These are phyloP conservation scores for Malurus alboscapulatus DNA, from an alignment of 2,113 vertebrate genomes.

Conservation along the genomic window DNA sequence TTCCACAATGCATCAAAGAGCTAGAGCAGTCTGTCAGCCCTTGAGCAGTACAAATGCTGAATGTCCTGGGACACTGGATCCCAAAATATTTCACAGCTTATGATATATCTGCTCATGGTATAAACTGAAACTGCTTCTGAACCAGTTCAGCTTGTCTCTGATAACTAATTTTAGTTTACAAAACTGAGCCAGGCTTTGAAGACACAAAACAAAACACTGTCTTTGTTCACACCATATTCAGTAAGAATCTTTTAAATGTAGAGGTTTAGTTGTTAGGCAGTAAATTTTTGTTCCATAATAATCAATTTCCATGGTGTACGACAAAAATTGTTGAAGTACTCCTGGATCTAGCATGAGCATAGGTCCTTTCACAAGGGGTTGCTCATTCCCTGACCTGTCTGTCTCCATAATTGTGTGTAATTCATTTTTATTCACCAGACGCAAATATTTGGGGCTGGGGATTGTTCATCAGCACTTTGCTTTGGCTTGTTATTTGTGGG, in stretches of 20 bases:
- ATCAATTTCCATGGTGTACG: not conserved
- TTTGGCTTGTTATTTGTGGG: not conserved
- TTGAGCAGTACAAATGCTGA: not conserved
- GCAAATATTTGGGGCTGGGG: not conserved
- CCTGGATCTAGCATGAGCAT: not conserved
- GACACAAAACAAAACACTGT: not conserved
- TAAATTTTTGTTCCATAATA: not conserved
- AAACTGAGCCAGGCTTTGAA: not conserved
- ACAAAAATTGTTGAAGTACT: not conserved
- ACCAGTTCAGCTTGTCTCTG: not conserved
- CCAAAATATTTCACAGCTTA: not conserved
- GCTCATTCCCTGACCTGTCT: not conserved
- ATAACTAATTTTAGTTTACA: not conserved
- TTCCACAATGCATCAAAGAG: not conserved
- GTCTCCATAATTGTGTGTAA: rapidly evolving
- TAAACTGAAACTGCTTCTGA: not conserved
- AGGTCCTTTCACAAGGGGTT: not conserved
- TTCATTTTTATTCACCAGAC: rapidly evolving
- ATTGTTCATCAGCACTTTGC: not conserved
- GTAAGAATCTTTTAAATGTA: not conserved
- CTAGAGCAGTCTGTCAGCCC: not conserved
- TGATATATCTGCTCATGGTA: not conserved
- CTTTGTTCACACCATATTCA: not conserved
- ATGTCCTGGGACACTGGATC: not conserved
- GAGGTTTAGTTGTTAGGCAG: not conserved